Conservation (phyloP, 2,113 vertebrate genomes). For the Apteryx mantelli region DNA sequence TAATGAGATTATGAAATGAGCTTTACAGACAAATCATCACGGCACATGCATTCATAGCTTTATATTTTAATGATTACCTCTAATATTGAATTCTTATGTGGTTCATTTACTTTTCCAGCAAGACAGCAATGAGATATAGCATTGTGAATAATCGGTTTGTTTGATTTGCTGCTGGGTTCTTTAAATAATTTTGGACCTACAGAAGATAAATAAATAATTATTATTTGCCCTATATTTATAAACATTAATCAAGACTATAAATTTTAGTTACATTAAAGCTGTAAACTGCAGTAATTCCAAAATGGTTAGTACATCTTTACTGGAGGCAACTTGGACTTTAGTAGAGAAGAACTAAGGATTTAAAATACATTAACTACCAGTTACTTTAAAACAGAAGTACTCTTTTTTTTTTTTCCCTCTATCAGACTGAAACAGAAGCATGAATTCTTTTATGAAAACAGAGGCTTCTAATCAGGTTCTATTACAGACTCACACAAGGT, state of each 20-base stretch:
- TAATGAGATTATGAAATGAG: neutral
- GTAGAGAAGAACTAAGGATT: neutral
- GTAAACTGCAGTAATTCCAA: neutral
- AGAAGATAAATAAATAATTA: neutral
- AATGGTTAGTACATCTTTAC: neutral
- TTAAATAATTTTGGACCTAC: constrained; percentile 95
- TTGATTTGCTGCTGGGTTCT: constrained; percentile 95
- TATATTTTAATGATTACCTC: constrained; percentile 79
- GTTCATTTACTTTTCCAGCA: constrained; percentile 94
- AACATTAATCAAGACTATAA: neutral
- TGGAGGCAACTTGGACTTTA: neutral
- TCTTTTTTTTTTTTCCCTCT: too few relatives aligned
- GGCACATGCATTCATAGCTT: neutral
- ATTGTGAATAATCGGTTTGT: constrained; percentile 95
- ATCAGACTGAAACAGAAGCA: too few relatives aligned
- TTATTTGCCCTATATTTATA: neutral
- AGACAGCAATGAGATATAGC: constrained; percentile 96
- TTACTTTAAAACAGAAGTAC: neutral
- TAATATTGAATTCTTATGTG: constrained; percentile 89
- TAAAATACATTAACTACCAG: neutral
- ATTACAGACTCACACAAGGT: too few relatives aligned
- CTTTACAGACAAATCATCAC: neutral
- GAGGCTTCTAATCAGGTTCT: too few relatives aligned
- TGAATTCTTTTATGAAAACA: too few relatives aligned
- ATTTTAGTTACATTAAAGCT: neutral